Evolutionary conservation across 2,113 vertebrate species (phyloP), one percentile per base, ranked within the genome.

Genomic region (Pelecanus crispus): DNA sequence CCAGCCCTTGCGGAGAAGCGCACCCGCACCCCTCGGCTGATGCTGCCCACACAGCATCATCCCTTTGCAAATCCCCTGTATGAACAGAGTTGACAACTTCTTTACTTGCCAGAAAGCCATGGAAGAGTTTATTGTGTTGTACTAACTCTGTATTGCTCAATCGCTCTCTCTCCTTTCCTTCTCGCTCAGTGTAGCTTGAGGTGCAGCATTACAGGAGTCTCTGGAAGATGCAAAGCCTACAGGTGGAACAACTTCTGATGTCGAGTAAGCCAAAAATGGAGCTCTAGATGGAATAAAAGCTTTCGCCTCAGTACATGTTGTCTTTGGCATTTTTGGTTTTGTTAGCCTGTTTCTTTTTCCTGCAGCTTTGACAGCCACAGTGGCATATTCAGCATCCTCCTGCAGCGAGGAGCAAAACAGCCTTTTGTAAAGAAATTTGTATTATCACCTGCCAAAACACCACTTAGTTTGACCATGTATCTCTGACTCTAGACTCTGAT

Each of bases 211-310:
- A 12, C 32, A 67, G 18, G 34, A 88, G 56, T 17, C 0, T 0
- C 68, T 65, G 59, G 80, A 79, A 85, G 71, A 70, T 22, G 44
- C 55, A 52, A 86, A 78, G n/a, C 34, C 71, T 56, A 36, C 50
- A 63, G 7, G 10, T 47, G 42, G 62, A 87, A 62, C 62, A 58
- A 50, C n/a, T 82, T 85, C 40, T 74, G 56, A 31, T n/a, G 20
- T 15, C 49, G 7, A 26, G 7, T 36, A 42, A 91, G 28, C 52
- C 34, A 73, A 80, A 91, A 83, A 29, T 0, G 3, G 55, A 75
- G 53, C 47, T 87, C n/a, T 66, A 80, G 45, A 18, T 0, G 6
- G 38, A 97, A 96, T 97, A 96, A 97, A 97, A 88, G 34, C 59
- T 63, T 90, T 85, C 10, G 8, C 29, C 55, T 90, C 38, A 17